phyloP scores from a whole-genome alignment of 1,140 invertebrate species.

The Zaprionus gabonicus region DNA sequence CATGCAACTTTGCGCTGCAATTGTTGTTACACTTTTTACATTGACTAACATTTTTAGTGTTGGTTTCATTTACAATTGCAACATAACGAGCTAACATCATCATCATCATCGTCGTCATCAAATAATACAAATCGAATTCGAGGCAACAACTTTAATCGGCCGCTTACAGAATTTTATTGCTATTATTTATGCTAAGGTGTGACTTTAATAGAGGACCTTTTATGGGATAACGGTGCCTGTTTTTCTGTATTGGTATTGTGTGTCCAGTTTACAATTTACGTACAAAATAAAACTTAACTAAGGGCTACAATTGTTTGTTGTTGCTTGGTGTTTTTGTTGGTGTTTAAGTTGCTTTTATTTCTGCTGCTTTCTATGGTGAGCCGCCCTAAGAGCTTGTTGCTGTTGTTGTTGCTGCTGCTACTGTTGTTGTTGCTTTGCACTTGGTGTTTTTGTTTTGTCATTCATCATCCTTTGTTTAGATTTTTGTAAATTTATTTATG shows the following conservation, averaged over 20 bases:
- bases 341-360: conserved; percentile 42
- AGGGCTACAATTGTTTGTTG: conserved; percentile 41
- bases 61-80: conserved; percentile 67
- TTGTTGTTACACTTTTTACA: conserved; percentile 72
- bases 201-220: conserved; percentile 21
- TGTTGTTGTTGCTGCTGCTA: conserved; percentile 61
- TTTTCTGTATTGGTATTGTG: conserved; percentile 4
- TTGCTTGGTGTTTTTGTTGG: conserved; percentile 24
- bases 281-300: conserved; percentile 71
- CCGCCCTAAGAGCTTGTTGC: conserved; percentile 53
- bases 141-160: conserved; percentile 32
- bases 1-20: conserved; percentile 32
- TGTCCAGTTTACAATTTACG: conserved; percentile 52
- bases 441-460: conserved; percentile 26
- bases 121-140: conserved; percentile 49
- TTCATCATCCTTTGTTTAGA: conserved; percentile 46
- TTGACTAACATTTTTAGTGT: conserved; percentile 62
- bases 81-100: conserved; percentile 48
- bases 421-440: conserved; percentile 43
- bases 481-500: conserved; percentile 74
- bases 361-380: conserved; percentile 28
- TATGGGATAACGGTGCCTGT: conserved; percentile 22
- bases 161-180: conserved; percentile 6
- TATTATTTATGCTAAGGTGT: conserved; percentile 34
- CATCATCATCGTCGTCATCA: neutral